Conservation (phyloP, 2,113 vertebrate species). For the Bucco capensis region DNA sequence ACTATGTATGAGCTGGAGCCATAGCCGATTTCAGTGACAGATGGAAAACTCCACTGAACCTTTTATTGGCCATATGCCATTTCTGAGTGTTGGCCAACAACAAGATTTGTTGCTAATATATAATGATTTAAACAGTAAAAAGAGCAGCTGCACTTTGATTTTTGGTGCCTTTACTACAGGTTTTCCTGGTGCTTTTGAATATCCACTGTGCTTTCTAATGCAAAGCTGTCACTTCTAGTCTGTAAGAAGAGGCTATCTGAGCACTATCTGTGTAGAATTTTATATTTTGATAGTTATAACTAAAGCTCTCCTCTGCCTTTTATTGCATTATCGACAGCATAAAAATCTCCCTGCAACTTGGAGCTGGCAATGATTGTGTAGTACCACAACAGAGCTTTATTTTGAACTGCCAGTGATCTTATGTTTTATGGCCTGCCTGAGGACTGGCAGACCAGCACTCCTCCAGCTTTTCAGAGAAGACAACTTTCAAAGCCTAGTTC, state of each 20-base stretch:
- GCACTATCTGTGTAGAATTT: neutral
- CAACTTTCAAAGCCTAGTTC: neutral
- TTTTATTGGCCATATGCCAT: constrained; percentile 76
- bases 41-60: constrained; percentile 73
- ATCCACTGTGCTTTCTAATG: constrained; percentile 35
- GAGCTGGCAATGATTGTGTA: neutral
- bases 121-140: constrained; percentile 76
- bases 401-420: neutral
- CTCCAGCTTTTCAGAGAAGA: neutral
- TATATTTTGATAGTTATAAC: constrained; percentile 42
- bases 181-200: constrained; percentile 42
- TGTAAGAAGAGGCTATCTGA: constrained; percentile 10
- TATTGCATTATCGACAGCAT: constrained; percentile 40
- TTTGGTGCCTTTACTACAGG: constrained; percentile 54
- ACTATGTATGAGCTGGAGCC: constrained; percentile 29
- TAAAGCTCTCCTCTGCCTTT: constrained; percentile 37
- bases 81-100: constrained; percentile 74
- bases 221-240: constrained; percentile 5
- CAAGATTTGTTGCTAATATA: constrained; percentile 75
- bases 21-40: constrained; percentile 70
- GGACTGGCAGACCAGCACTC: neutral
- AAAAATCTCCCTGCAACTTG: constrained; percentile 4
- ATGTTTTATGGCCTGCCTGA: neutral
- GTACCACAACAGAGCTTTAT: neutral
- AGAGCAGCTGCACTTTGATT: constrained; percentile 73